Base-by-base conservation (phyloP, 2,113 vertebrate genomes). In the Caloenas nicobarica region DNA sequence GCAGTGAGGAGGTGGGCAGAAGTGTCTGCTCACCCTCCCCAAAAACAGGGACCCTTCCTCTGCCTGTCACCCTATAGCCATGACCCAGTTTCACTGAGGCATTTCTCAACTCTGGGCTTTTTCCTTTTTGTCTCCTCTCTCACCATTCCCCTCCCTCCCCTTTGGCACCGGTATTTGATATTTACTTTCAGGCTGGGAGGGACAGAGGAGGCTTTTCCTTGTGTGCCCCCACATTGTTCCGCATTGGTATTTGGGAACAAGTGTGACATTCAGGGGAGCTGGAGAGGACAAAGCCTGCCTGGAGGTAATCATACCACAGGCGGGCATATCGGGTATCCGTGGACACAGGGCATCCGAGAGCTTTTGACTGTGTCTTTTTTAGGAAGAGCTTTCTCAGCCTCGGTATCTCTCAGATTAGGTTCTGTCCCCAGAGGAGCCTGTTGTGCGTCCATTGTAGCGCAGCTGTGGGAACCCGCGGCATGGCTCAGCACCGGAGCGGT, bases 391-490 rank as follows among this genome's bases (percentile, higher is more conserved):
- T 98, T 97, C 96, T 97, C 88, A 96, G 86, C 94, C 69, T 96
- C 66, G n/a, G 96, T 98, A 96, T 96, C 96, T 97, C 97, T 88
- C 89, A 53, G 70, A 98, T 98, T 97, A 97, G 92, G 94, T 98
- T 98, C 97, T 93, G 36, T 97, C 98, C 98, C 98, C 71, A 56
- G 86, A 97, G 97, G 89, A 94, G 68, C 92, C 92, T 54, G 96
- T 89, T 82, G 94, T 97, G 95, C 78, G 89, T 96, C 80, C 96
- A 95, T 98, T 98, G 97, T 98, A 88, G 73, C 0, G 36, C 34
- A 70, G 95, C 97, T 94, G 97, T 98, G 98, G 98, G 98, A 98
- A 95, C 95, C 4, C 71, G 11, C 71, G 11, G 86, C 83, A 42
- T 8, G 2, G 86, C 86, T 73, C 48, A 28, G 91, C 94, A 86